Base-by-base conservation (phyloP, 1,140 invertebrate species). In the Diorhabda sublineata region DNA sequence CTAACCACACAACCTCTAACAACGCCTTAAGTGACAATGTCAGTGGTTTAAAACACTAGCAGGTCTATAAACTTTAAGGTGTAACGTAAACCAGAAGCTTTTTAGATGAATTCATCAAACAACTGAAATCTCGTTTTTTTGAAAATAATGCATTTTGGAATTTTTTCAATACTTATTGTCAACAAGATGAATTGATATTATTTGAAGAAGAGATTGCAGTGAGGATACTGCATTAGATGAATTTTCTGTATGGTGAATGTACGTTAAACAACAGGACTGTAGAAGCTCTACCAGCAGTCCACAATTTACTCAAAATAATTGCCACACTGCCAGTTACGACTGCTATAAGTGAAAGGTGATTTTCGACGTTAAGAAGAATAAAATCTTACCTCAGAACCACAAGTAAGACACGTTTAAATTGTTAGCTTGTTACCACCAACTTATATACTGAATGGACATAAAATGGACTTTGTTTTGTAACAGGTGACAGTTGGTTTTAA, bases 351-450 rank as follows among this genome's bases (percentile, higher is more conserved):
- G 45, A 65, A 57, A 65, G 70, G 42, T 68, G 47, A 11, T 71
- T 71, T 60, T 72, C 70, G n/a, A 8, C 69, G 7, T 69, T 71
- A 47, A 11, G 56, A 60, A 71, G 70, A 43, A 9, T 69, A 44
- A 71, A 66, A 71, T 68, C 62, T 42, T 71, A 71, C 52, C 44
- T 67, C 6, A 65, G 42, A 42, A 66, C 5, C 45, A 58, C 43
- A 56, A 60, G 45, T 43, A 9, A 73, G 44, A 5, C 42, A 67
- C 9, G 66, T 41, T 52, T 71, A 58, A 71, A 71, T 45, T 42
- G 60, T 7, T 63, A 72, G 8, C 58, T 71, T 5, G 26, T 8
- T 45, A 58, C 61, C n/a, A 7, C 61, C 5, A 9, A 43, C 62
- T 9, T 2, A 67, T 57, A 43, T 66, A 42, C 58, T 60, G 5